A percentile compares a stretch with the other conserved stretches of the same genome.
Evolutionary conservation across 2,888 invertebrate genomes (phyloP).

Genomic region (Stenolophus ochropezus): DNA sequence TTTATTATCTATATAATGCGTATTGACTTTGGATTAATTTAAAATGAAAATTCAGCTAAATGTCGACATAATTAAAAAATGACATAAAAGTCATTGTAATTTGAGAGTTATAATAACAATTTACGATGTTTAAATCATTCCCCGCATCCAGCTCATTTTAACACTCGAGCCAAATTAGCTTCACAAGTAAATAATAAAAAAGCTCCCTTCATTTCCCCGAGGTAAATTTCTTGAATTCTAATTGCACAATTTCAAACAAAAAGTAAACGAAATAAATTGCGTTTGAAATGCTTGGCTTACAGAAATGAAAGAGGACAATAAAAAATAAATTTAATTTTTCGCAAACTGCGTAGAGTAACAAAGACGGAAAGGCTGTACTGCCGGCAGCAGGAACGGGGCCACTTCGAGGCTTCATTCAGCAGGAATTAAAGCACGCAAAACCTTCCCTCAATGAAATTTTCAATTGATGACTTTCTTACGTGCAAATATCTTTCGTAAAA

Average conservation of each 20-base stretch:
- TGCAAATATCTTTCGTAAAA: too few species aligned
- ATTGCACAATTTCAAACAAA: slow-evolving; percentile 26
- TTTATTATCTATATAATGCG: too few species aligned
- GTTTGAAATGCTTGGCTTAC: slow-evolving; percentile 17
- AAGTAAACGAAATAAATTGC: slow-evolving; percentile 41
- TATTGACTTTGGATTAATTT: too few species aligned
- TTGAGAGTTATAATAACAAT: background rate
- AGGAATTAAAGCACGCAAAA: too few species aligned
- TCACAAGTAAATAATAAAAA: slow-evolving; percentile 41
- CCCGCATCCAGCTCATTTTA: background rate
- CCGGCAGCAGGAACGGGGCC: background rate
- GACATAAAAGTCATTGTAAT: too few species aligned
- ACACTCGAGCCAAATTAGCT: slow-evolving; percentile 20
- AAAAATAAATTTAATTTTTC: slow-evolving; percentile 37
- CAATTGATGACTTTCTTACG: too few species aligned
- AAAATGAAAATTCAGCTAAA: too few species aligned
- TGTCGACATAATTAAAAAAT: background rate
- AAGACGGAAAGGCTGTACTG: background rate
- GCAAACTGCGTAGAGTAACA: slow-evolving; percentile 18
- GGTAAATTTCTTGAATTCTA: slow-evolving; percentile 38
- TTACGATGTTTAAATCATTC: background rate
- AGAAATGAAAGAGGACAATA: slow-evolving; percentile 19
- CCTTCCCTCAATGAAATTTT: too few species aligned
- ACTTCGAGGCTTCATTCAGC: background rate
- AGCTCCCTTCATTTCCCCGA: slow-evolving; percentile 26